These are phyloP conservation scores for Drosophila pandora DNA, from an alignment of 1,140 invertebrate genomes.

Conservation along the genomic window DNA sequence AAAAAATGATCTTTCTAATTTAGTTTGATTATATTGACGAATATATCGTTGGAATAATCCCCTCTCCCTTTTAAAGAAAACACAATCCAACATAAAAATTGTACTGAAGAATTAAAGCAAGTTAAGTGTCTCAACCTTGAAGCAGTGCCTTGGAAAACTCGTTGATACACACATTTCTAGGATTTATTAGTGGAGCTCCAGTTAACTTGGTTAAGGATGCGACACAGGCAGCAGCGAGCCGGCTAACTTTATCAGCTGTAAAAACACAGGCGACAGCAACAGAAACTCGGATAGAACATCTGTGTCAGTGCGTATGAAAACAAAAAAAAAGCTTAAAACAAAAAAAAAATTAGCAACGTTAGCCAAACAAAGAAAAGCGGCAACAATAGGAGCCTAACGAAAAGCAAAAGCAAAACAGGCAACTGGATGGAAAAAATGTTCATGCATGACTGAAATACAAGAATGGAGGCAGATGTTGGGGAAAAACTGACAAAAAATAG, in stretches of 20 bases:
- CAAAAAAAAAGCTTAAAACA: slow-evolving; percentile 29
- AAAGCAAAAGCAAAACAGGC: slow-evolving; percentile 29
- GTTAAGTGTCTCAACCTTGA: slow-evolving; percentile 7
- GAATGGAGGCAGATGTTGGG: slow-evolving; percentile 19
- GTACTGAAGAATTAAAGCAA: too few species aligned
- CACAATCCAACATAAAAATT: too few species aligned
- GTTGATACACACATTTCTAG: slow-evolving; percentile 1
- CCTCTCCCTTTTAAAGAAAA: too few species aligned
- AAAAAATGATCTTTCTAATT: too few species aligned
- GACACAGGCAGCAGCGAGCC: slow-evolving; percentile 34
- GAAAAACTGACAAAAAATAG: background rate
- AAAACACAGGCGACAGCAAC: slow-evolving; percentile 43
- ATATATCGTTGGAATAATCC: too few species aligned
- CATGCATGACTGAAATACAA: slow-evolving; percentile 78
- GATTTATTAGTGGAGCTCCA: slow-evolving; percentile 31
- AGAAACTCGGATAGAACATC: slow-evolving; percentile 21
- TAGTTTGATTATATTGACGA: too few species aligned
- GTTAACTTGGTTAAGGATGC: slow-evolving; percentile 61
- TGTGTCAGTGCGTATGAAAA: slow-evolving; percentile 62
- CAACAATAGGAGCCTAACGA: slow-evolving; percentile 23
- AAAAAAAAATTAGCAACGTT: slow-evolving; percentile 33
- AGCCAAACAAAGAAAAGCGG: slow-evolving; percentile 31
- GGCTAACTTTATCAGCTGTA: slow-evolving; percentile 69
- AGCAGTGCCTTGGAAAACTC: background rate
- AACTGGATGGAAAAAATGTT: slow-evolving; percentile 76